Conservation (phyloP, 1,140 invertebrate genomes). For the Goniozus legneri region DNA sequence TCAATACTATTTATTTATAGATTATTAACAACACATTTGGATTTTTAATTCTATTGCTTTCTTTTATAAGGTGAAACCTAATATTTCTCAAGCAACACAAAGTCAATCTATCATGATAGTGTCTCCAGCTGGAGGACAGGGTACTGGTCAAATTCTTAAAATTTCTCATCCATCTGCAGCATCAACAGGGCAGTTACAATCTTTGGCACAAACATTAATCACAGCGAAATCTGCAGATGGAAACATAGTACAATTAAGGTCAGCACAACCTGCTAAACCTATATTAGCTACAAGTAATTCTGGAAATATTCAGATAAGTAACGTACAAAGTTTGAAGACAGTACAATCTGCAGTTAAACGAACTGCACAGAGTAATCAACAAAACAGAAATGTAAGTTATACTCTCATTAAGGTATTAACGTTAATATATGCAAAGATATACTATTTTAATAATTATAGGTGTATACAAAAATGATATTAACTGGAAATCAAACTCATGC, state of each 20-base stretch:
- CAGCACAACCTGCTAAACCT: conserved; percentile 30
- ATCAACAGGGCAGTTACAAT: conserved; percentile 46
- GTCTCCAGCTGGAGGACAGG: conserved; percentile 44
- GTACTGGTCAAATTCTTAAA: conserved; percentile 49
- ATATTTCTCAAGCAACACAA: conserved; percentile 33
- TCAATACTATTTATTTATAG: conserved; percentile 7
- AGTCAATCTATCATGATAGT: conserved; percentile 54
- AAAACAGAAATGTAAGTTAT: conserved; percentile 42
- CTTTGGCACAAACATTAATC: conserved; percentile 49
- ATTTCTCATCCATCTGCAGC: conserved; percentile 50
- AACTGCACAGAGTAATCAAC: conserved; percentile 33
- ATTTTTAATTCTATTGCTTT: neutral
- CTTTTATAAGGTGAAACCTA: conserved; percentile 39
- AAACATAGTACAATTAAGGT: conserved; percentile 49
- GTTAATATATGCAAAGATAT: neutral
- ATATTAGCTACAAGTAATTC: conserved; percentile 34
- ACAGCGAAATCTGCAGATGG: conserved; percentile 50
- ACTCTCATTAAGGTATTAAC: neutral
- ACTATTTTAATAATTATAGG: conserved; percentile 31
- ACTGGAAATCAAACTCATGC: conserved; percentile 50
- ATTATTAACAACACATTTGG: conserved; percentile 6
- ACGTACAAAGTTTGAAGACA: conserved; percentile 41
- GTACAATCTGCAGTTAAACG: conserved; percentile 41
- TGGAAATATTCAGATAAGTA: conserved; percentile 40
- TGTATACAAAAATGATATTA: conserved; percentile 62